Conservation (phyloP, 2,888 invertebrate genomes). For the Pherbina coryleti region DNA sequence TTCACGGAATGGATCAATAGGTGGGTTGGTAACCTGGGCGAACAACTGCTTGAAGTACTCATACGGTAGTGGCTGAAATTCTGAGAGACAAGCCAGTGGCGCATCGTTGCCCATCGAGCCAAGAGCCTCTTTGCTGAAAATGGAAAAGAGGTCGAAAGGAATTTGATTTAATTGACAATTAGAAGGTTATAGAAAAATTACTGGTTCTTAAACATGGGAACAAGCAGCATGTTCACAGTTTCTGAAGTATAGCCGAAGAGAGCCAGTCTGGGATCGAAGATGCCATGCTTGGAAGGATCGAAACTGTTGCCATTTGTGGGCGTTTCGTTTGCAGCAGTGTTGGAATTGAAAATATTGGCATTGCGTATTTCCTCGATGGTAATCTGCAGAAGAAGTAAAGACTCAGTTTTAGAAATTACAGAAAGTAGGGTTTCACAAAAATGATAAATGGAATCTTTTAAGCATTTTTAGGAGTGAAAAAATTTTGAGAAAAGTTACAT, state of each 20-base stretch:
- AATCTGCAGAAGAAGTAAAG: constrained; percentile 72
- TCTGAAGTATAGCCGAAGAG: constrained; percentile 96
- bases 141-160: constrained; percentile 2
- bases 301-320: constrained; percentile 55
- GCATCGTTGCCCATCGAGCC: constrained; percentile 99
- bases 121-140: constrained; percentile 90
- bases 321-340: constrained; percentile 49
- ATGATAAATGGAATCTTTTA: too few relatives aligned
- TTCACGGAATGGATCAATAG: constrained; percentile 98
- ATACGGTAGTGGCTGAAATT: constrained; percentile 94
- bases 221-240: constrained; percentile 90
- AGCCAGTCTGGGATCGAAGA: constrained; percentile 86
- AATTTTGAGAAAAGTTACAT: not conserved
- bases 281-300: constrained; percentile 70
- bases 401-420: not conserved
- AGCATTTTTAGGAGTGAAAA: not conserved
- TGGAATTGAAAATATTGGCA: constrained; percentile 71
- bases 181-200: constrained; percentile 69
- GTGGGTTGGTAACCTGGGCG: constrained; percentile 99
- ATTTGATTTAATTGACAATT: not conserved
- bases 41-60: constrained; percentile 99
- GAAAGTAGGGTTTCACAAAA: too few relatives aligned
- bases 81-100: constrained; percentile 95
- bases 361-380: constrained; percentile 83
- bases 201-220: constrained; percentile 97